These are phyloP conservation scores for Platalea minor DNA, from an alignment of 2,797 vertebrate genomes.

Conservation along the genomic window DNA sequence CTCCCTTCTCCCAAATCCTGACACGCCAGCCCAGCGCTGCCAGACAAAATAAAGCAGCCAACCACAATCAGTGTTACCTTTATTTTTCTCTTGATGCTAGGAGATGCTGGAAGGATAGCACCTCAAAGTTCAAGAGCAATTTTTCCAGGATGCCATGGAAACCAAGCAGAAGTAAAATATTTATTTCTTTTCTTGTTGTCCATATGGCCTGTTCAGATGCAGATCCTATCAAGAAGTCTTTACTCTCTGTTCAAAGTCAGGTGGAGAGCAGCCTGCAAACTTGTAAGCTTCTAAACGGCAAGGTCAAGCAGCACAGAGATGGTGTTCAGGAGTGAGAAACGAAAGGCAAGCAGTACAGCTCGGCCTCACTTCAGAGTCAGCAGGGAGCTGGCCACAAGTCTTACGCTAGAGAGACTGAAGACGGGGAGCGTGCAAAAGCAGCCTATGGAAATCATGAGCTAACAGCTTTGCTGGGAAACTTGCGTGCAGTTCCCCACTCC, in stretches of 20 bases:
- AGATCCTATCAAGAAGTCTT: not conserved
- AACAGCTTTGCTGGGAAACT: constrained; percentile 3
- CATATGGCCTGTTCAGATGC: not conserved
- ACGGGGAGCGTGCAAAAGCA: not conserved
- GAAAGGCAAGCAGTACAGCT: not conserved
- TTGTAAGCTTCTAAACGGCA: not conserved
- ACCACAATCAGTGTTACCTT: not conserved
- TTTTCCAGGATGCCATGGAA: not conserved
- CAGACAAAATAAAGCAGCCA: not conserved
- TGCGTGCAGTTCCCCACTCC: not conserved
- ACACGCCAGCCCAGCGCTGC: not conserved
- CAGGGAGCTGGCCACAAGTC: not conserved
- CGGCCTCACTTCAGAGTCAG: not conserved
- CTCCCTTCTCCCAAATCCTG: not conserved
- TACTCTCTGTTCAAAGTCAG: not conserved
- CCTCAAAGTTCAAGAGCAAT: not conserved
- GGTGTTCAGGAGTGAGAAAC: not conserved
- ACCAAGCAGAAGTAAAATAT: not conserved
- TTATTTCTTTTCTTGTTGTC: not conserved
- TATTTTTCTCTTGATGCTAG: not conserved
- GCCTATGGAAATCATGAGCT: not conserved
- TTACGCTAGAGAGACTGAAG: not conserved
- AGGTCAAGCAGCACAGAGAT: not conserved
- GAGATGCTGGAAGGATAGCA: not conserved
- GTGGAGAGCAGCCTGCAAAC: not conserved